Evolutionary conservation across 2,113 vertebrate genomes (phyloP), one percentile per base, ranked within the genome.

Genomic region (Sphyrna mokarran): DNA sequence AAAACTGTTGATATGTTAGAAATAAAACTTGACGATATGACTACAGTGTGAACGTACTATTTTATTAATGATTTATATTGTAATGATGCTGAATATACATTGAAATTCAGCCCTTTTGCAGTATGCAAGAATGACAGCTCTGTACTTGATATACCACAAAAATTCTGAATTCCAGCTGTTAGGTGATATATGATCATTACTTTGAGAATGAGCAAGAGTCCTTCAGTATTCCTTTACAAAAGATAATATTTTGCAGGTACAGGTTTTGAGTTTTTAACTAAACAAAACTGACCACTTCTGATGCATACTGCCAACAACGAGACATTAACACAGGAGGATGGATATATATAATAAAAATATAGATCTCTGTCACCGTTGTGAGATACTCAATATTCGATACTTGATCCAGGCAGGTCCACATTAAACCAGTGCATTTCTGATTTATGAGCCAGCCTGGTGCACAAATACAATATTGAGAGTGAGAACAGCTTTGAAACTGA

Each of bases 1-100:
- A 95, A 95, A 95, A 93, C 63, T 95, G 94, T 95, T 95, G 94
- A 95, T 95, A 95, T 95, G 94, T 95, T 54, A 95, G 94, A 95
- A 95, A 95, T 95, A 95, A 94, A 95, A 95, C 89, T 89, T 94
- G 40, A 95, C 94, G 54, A 48, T 95, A 95, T 72, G 94, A 95
- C 66, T 70, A 95, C 13, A 72, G 94, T 76, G 93, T 72, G 23
- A 26, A 95, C 14, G 48, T 40, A 43, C 10, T 72, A 26, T 72
- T 76, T 95, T 95, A 69, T 72, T 69, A 48, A 76, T 95, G 63
- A 43, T 94, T 69, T 23, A 26, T 61, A 61, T 54, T 33, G 29
- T 61, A 26, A 26, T 61, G 26, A 16, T 18, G 16, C 78, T 83
- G 0, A 20, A 4, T 83, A 83, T 18, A 40, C 37, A 83, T 83